Conservation (phyloP, 2,888 invertebrate genomes). For the Oscheius sp. region DNA sequence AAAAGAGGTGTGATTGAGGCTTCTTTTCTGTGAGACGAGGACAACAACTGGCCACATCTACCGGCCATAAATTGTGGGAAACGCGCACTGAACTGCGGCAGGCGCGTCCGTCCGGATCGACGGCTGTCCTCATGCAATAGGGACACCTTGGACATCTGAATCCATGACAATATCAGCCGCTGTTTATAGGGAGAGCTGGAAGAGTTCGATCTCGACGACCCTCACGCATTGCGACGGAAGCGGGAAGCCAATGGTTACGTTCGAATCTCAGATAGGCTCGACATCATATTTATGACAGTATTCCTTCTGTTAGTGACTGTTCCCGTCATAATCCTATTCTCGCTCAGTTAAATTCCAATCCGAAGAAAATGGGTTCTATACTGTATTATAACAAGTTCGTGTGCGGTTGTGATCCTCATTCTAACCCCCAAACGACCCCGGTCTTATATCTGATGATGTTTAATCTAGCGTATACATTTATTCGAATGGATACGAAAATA, state of each 20-base stretch:
- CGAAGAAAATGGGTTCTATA: slow-evolving; percentile 18
- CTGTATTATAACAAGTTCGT: slow-evolving; percentile 4
- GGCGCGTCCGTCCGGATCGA: slow-evolving; percentile 28
- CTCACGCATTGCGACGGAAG: slow-evolving; percentile 29
- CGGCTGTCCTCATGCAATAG: slow-evolving; percentile 30
- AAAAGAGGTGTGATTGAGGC: slow-evolving; percentile 27
- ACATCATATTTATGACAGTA: slow-evolving; percentile 64
- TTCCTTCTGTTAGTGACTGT: slow-evolving; percentile 65
- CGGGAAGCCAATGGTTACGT: slow-evolving; percentile 65
- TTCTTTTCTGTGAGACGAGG: slow-evolving; percentile 30
- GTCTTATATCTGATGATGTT: background rate
- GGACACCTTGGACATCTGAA: slow-evolving; percentile 3
- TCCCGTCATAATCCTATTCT: slow-evolving; percentile 68
- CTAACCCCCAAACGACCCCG: background rate
- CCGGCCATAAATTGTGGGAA: slow-evolving; percentile 37
- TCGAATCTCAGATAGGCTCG: slow-evolving; percentile 64
- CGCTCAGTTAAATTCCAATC: slow-evolving; percentile 39
- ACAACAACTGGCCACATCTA: slow-evolving; percentile 33
- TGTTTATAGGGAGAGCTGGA: slow-evolving; percentile 54
- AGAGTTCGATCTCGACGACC: slow-evolving; percentile 48
- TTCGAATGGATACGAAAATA: slow-evolving; percentile 14
- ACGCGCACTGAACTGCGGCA: slow-evolving; percentile 37
- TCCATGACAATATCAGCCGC: background rate
- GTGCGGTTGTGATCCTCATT: slow-evolving; percentile 21
- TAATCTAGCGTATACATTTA: slow-evolving; percentile 4